phyloP scores from a whole-genome alignment of 2,888 invertebrate genomes.

The Pseudococcus longispinus region DNA sequence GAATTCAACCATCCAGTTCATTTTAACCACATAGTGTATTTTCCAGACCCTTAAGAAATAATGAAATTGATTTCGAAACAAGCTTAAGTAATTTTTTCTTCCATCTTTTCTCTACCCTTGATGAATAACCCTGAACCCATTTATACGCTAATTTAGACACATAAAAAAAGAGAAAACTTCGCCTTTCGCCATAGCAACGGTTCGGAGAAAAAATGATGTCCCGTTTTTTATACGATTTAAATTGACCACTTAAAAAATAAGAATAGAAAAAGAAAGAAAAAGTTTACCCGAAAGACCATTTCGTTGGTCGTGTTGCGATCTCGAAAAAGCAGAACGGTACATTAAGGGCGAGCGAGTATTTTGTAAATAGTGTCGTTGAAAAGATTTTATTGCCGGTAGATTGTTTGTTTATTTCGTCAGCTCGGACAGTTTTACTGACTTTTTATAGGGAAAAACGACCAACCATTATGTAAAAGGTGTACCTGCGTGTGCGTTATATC shows the following conservation, averaged over 20 bases:
- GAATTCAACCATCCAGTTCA: too few relatives aligned
- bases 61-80: background rate
- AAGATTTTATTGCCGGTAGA: slow-evolving; percentile 36
- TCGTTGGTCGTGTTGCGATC: background rate
- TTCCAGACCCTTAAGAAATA: background rate
- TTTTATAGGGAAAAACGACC: slow-evolving; percentile 16
- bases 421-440: slow-evolving; percentile 41
- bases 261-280: background rate
- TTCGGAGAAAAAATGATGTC: background rate
- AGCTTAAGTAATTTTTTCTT: background rate
- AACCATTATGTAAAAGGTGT: slow-evolving; percentile 16
- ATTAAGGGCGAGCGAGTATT: background rate
- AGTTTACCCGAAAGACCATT: background rate
- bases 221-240: background rate
- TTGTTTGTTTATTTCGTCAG: slow-evolving; percentile 36
- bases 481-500: slow-evolving; percentile 7
- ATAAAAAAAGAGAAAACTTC: background rate
- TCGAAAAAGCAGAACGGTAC: background rate
- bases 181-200: background rate
- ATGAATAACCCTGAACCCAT: background rate
- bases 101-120: background rate
- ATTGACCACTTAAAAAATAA: background rate
- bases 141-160: background rate
- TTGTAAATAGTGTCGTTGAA: slow-evolving; percentile 38
- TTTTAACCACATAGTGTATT: too few relatives aligned